Percentiles rank a stretch among this genome's conserved stretches.
Conservation (phyloP, 2,888 invertebrate genomes). For the Falcaria lacertinaria region DNA sequence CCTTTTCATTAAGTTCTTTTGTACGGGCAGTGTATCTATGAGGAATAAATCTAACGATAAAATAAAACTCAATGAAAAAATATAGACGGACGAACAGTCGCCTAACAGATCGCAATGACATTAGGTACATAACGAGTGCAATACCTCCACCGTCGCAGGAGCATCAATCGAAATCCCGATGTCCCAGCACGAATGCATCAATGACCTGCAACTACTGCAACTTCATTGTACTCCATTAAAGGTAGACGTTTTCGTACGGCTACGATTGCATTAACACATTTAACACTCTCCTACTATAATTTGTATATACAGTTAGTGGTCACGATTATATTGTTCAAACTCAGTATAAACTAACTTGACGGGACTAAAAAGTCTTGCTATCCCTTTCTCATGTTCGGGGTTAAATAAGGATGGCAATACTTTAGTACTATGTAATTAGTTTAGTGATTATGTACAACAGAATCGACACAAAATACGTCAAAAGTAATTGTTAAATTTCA, state of each 20-base stretch:
- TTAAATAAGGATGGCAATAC: too few species aligned
- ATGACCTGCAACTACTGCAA: conserved; percentile 44
- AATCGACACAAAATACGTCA: too few species aligned
- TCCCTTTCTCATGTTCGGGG: too few species aligned
- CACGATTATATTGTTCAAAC: too few species aligned
- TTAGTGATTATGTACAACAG: too few species aligned
- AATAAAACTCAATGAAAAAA: conserved; percentile 56
- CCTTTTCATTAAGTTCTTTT: not conserved
- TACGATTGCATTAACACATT: conserved; percentile 8
- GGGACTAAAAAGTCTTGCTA: too few species aligned
- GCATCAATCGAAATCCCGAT: conserved; percentile 67
- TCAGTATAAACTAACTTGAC: too few species aligned
- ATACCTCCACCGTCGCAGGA: conserved; percentile 60
- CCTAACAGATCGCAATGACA: conserved; percentile 63
- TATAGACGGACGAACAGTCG: conserved; percentile 57
- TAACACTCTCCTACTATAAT: not conserved
- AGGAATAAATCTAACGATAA: conserved; percentile 14
- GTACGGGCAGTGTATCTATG: not conserved
- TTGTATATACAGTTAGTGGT: too few species aligned
- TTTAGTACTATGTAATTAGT: too few species aligned
- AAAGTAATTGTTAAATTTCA: too few species aligned
- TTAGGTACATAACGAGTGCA: conserved; percentile 74
- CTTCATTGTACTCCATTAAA: not conserved
- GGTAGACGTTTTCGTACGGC: not conserved
- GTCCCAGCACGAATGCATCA: conserved; percentile 69